phyloP scores from a whole-genome alignment of 2,888 invertebrate species.

The Aporophyla nigra region DNA sequence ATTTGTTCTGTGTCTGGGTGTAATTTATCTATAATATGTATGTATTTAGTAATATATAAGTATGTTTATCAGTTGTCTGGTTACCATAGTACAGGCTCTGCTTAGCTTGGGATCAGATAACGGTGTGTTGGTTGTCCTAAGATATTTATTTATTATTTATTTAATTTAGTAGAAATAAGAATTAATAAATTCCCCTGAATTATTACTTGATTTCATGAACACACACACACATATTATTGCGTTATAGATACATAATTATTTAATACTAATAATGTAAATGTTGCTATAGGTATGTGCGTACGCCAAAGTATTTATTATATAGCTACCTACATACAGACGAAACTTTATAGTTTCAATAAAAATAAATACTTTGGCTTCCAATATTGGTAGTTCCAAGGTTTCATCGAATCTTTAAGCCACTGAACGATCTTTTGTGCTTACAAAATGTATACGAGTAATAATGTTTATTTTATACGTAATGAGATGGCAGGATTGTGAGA shows the following conservation, averaged over 20 bases:
- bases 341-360: background rate
- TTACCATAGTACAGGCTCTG: too few relatives aligned
- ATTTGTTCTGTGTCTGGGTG: too few relatives aligned
- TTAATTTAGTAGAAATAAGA: background rate
- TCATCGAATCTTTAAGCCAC: background rate
- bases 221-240: background rate
- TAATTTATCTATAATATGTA: too few relatives aligned
- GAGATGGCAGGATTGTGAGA: background rate
- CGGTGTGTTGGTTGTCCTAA: too few relatives aligned
- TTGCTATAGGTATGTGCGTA: too few relatives aligned
- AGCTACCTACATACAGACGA: background rate
- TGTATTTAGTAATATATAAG: too few relatives aligned
- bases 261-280: too few relatives aligned
- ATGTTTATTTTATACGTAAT: conserved; percentile 3
- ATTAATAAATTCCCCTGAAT: background rate
- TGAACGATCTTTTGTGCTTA: background rate
- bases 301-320: too few relatives aligned
- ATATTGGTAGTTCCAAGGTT: conserved; percentile 2
- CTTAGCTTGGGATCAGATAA: too few relatives aligned
- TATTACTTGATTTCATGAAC: background rate
- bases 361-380: background rate
- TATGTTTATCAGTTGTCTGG: too few relatives aligned
- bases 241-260: background rate
- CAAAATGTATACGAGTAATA: background rate
- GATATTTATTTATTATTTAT: too few relatives aligned